Conservation (phyloP, 2,888 invertebrate species). For the Elysia crispata region DNA sequence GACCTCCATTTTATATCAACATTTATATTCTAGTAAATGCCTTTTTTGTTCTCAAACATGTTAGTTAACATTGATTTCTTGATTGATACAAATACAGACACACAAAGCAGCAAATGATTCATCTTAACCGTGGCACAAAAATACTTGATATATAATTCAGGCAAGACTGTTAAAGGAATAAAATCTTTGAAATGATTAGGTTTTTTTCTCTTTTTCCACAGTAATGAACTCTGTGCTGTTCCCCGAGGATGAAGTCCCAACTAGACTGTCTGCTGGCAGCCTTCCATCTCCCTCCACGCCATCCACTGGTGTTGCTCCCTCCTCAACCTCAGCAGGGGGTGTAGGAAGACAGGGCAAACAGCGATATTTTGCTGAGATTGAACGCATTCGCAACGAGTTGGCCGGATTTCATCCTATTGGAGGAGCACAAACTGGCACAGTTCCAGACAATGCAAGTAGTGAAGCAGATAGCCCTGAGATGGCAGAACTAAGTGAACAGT, state of each 20-base stretch:
- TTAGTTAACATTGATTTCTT: too few species aligned
- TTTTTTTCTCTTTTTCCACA: conserved; percentile 54
- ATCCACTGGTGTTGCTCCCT: not conserved
- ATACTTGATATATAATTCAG: too few species aligned
- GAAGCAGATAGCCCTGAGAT: conserved; percentile 54
- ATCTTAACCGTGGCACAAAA: too few species aligned
- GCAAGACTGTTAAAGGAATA: not conserved
- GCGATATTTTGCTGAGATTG: conserved; percentile 71
- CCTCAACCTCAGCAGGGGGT: conserved; percentile 35
- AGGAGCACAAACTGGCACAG: conserved; percentile 61
- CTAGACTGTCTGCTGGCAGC: conserved; percentile 55
- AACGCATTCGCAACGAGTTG: conserved; percentile 71
- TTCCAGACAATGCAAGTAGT: conserved; percentile 26
- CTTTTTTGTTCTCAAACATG: too few species aligned
- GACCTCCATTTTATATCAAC: too few species aligned
- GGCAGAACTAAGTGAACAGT: conserved; percentile 52
- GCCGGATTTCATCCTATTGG: conserved; percentile 75
- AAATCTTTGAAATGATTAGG: not conserved
- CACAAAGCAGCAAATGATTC: too few species aligned
- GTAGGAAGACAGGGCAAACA: conserved; percentile 63
- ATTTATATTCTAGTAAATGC: too few species aligned
- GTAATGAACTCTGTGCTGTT: conserved; percentile 71
- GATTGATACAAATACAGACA: too few species aligned
- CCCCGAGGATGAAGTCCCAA: conserved; percentile 64
- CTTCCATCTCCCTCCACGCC: not conserved